phyloP scores from a whole-genome alignment of 2,797 vertebrate genomes.

The Ispidina lecontei region DNA sequence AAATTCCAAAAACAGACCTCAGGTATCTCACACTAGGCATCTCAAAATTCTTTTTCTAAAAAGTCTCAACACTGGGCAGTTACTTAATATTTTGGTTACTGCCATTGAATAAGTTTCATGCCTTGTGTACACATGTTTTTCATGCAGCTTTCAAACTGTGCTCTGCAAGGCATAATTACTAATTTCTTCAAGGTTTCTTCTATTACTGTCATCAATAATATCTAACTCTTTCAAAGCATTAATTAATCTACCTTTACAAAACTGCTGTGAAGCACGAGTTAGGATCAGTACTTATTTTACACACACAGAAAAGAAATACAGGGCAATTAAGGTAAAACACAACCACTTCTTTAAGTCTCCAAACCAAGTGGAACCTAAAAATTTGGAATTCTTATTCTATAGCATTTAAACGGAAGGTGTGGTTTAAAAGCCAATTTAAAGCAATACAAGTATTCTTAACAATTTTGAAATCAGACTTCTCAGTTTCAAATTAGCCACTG shows the following conservation, averaged over 20 bases:
- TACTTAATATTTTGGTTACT: background rate
- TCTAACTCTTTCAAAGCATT: background rate
- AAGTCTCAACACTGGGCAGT: background rate
- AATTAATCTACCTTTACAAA: slow-evolving; percentile 38
- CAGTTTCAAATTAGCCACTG: background rate
- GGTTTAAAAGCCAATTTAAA: background rate
- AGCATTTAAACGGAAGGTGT: background rate
- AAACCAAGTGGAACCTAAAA: background rate
- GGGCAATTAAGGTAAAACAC: background rate
- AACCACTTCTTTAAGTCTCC: background rate
- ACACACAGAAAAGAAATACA: background rate
- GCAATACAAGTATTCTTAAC: background rate
- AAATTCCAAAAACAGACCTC: background rate
- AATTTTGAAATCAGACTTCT: background rate
- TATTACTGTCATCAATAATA: slow-evolving; percentile 41
- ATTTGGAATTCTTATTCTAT: background rate
- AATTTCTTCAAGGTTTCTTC: slow-evolving; percentile 40
- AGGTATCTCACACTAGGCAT: background rate
- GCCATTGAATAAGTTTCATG: background rate
- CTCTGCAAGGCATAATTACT: slow-evolving; percentile 20
- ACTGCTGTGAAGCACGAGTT: background rate
- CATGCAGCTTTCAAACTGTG: slow-evolving; percentile 20
- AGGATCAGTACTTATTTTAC: background rate
- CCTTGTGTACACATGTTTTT: slow-evolving; percentile 2
- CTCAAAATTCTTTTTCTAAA: background rate